Conservation (phyloP, 2,113 vertebrate species). For the Orientallactaga bullata region DNA sequence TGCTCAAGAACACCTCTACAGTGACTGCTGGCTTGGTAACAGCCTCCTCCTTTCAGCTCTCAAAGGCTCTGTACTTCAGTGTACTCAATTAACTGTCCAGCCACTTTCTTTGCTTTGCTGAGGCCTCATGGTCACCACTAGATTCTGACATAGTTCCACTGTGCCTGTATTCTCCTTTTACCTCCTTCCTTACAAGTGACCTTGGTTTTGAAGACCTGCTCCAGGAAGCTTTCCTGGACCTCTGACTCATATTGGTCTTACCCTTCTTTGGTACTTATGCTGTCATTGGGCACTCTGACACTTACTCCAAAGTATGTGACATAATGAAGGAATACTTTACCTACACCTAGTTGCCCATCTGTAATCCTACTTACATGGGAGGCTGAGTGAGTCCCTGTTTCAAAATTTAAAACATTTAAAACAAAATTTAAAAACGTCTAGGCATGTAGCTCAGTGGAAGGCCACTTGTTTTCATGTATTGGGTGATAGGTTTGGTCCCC, state of each 20-base stretch:
- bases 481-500: too few species aligned
- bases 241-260: background rate
- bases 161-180: background rate
- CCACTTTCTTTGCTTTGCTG: background rate
- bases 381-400: too few species aligned
- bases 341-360: background rate
- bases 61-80: background rate
- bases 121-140: background rate
- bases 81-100: too few species aligned
- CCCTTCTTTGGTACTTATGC: background rate
- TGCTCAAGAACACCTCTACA: background rate
- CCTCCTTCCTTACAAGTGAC: fast-evolving
- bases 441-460: background rate
- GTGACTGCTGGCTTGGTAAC: background rate
- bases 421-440: background rate
- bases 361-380: background rate
- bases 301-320: background rate
- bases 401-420: background rate
- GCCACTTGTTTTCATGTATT: too few species aligned
- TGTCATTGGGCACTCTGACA: background rate
- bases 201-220: background rate
- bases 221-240: background rate
- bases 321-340: background rate
- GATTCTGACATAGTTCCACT: background rate
- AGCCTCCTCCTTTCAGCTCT: background rate